These are phyloP conservation scores for Atlantisia rogersi DNA, from an alignment of 2,113 vertebrate species.

Conservation along the genomic window DNA sequence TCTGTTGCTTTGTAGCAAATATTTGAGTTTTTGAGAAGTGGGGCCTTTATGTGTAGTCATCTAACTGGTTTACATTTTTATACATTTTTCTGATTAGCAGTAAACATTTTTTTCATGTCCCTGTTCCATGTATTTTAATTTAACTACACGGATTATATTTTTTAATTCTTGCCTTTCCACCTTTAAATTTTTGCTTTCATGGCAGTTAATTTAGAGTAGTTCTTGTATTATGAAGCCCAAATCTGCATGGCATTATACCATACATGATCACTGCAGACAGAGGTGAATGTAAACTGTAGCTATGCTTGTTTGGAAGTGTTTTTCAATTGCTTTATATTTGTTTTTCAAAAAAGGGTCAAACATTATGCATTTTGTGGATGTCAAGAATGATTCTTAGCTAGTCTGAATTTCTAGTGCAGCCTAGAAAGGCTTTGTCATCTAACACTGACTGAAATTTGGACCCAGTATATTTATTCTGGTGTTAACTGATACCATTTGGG, in stretches of 20 bases:
- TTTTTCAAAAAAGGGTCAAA: background rate
- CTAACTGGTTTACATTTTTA: background rate
- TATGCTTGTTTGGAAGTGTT: background rate
- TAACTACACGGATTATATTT: background rate
- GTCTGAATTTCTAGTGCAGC: background rate
- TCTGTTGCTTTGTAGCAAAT: background rate
- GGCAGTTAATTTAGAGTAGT: background rate
- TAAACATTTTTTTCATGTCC: slow-evolving; percentile 27
- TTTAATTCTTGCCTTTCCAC: background rate
- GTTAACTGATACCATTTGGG: background rate
- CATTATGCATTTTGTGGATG: background rate
- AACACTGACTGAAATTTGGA: background rate
- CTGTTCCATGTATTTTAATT: background rate
- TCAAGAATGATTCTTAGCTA: background rate
- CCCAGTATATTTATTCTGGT: background rate
- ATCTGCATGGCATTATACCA: background rate
- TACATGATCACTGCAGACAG: fast-evolving
- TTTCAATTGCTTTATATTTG: background rate
- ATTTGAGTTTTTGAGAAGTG: background rate
- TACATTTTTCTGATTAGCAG: slow-evolving; percentile 36
- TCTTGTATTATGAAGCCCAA: background rate
- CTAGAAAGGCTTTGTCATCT: background rate
- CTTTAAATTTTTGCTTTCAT: background rate
- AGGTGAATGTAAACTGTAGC: background rate
- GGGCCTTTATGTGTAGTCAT: background rate